Percentiles rank a stretch among this genome's conserved stretches.
These are phyloP conservation scores for Mastigias papua DNA, from an alignment of 30 jellyfish, hydroid and myxozoan genomes.

Conservation along the genomic window DNA sequence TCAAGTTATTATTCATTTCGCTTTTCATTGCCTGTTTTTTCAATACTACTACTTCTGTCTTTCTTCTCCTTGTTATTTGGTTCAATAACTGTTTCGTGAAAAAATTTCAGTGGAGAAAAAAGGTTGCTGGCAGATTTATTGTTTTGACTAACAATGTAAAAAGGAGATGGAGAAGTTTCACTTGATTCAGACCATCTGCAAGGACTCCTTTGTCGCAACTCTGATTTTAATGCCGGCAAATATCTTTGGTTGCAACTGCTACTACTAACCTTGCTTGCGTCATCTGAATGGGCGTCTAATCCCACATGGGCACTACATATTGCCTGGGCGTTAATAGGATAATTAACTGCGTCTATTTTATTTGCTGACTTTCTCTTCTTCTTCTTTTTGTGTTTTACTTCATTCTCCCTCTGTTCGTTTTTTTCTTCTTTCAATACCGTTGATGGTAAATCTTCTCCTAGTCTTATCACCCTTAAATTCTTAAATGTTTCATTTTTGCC, in stretches of 20 bases:
- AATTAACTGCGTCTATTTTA: neutral
- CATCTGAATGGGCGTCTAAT: neutral
- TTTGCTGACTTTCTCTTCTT: conserved; percentile 2
- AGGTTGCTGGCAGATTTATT: conserved; percentile 2
- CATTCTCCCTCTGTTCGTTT: neutral
- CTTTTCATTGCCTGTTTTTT: neutral
- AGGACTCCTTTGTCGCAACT: conserved; percentile 58
- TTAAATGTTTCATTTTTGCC: conserved; percentile 5
- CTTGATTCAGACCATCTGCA: conserved; percentile 3
- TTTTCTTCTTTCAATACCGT: neutral
- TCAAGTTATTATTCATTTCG: neutral
- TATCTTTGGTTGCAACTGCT: neutral
- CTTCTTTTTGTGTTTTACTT: conserved; percentile 6
- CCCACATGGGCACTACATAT: neutral
- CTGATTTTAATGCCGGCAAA: conserved; percentile 66
- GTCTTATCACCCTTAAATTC: conserved; percentile 75
- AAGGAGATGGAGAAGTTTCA: neutral
- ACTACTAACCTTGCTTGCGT: neutral
- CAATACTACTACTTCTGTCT: neutral
- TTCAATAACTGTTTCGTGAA: conserved; percentile 43
- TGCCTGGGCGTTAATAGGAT: neutral
- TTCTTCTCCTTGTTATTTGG: neutral
- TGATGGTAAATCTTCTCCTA: conserved; percentile 65
- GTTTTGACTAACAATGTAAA: neutral
- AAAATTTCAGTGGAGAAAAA: conserved; percentile 2